phyloP scores from a whole-genome alignment of 2,113 vertebrate species.

The Pica pica region DNA sequence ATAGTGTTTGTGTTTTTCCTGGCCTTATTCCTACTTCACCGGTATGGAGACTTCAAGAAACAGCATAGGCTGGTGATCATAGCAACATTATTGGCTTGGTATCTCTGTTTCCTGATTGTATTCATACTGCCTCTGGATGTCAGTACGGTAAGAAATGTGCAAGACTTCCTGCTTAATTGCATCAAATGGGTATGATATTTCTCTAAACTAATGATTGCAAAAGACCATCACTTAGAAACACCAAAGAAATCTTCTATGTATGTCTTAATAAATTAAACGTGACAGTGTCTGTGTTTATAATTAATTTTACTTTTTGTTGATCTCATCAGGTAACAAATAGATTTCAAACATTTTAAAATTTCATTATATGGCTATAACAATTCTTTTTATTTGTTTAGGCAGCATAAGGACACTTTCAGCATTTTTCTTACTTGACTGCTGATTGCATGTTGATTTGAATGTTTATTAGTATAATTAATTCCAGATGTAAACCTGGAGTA shows the following conservation, averaged over 20 bases:
- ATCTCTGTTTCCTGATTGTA: slow-evolving; percentile 94
- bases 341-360: neutral
- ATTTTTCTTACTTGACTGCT: neutral
- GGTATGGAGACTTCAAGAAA: slow-evolving; percentile 88
- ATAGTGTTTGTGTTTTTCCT: slow-evolving; percentile 89
- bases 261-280: neutral
- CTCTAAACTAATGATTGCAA: neutral
- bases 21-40: slow-evolving; percentile 87
- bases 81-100: slow-evolving; percentile 91
- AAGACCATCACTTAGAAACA: neutral
- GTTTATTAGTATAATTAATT: neutral
- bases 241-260: neutral
- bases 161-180: neutral
- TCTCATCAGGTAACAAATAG: neutral
- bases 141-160: slow-evolving; percentile 82
- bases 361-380: neutral
- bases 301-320: neutral
- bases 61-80: slow-evolving; percentile 90
- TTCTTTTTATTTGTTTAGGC: neutral
- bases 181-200: neutral
- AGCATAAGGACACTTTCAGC: neutral
- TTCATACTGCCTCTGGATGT: slow-evolving; percentile 93
- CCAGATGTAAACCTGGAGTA: neutral
- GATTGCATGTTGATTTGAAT: neutral
- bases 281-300: neutral